Evolutionary conservation across 1,140 invertebrate genomes (phyloP).

Genomic region (Chrysomallon squamiferum): DNA sequence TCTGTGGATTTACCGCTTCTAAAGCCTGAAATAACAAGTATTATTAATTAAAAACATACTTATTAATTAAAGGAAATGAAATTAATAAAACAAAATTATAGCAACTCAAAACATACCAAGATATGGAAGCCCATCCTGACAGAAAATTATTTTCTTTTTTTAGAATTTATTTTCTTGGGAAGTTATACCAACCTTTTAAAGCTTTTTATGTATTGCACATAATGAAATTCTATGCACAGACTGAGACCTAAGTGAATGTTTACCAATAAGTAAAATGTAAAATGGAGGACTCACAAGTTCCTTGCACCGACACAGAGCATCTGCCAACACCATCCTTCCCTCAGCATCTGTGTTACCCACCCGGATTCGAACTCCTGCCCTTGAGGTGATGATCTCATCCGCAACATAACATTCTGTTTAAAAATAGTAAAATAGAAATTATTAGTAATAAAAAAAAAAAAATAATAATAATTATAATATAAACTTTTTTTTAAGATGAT

Average conservation of each 20-base stretch:
- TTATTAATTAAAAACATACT: neutral
- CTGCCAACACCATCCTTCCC: slow-evolving; percentile 94
- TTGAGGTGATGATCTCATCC: slow-evolving; percentile 88
- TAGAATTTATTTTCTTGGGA: too few species aligned
- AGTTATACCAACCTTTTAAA: too few species aligned
- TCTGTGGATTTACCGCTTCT: slow-evolving; percentile 77
- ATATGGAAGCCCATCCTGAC: neutral
- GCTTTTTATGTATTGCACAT: too few species aligned
- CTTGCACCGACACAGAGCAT: slow-evolving; percentile 77
- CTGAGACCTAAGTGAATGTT: too few species aligned
- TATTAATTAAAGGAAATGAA: neutral
- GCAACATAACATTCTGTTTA: slow-evolving; percentile 89
- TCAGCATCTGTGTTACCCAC: slow-evolving; percentile 96
- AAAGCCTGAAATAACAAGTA: slow-evolving; percentile 54
- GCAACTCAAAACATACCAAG: neutral
- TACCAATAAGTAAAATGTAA: neutral
- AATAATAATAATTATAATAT: neutral
- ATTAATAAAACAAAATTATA: neutral
- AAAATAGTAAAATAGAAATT: too few species aligned
- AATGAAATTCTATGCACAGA: too few species aligned
- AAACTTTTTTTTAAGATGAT: neutral
- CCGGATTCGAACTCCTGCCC: slow-evolving; percentile 79
- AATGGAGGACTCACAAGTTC: slow-evolving; percentile 66
- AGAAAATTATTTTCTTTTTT: too few species aligned
- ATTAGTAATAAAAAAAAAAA: slow-evolving; percentile 43